These are phyloP conservation scores for Heliconius congener DNA, from an alignment of 1,140 invertebrate genomes.

Conservation along the genomic window DNA sequence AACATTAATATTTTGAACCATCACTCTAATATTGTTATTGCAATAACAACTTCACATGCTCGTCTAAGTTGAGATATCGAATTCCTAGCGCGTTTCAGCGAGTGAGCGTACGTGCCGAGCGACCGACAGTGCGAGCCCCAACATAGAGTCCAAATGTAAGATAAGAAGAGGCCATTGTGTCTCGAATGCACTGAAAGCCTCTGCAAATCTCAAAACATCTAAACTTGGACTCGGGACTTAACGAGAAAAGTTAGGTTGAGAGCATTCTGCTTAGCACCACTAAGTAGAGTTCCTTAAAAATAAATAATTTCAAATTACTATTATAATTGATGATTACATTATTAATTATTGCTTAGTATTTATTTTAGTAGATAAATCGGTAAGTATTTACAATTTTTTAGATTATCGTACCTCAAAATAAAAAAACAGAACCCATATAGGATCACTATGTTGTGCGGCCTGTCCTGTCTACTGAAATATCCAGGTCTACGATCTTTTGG, in stretches of 20 bases:
- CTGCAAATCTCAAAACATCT: neutral
- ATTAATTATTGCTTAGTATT: neutral
- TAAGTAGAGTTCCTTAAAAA: neutral
- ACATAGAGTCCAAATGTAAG: neutral
- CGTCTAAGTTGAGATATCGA: neutral
- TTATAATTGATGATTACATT: too few relatives aligned
- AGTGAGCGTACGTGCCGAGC: neutral
- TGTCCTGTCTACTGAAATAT: too few relatives aligned
- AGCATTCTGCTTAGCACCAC: neutral
- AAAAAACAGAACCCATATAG: too few relatives aligned
- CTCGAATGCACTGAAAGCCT: neutral
- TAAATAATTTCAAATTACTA: too few relatives aligned
- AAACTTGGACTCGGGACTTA: neutral
- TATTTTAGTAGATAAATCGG: neutral
- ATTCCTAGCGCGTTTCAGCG: neutral
- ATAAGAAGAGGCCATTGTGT: constrained; percentile 6
- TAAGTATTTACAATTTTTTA: neutral
- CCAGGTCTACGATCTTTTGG: too few relatives aligned
- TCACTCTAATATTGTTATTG: too few relatives aligned
- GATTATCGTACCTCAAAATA: too few relatives aligned
- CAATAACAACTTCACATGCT: too few relatives aligned
- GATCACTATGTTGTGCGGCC: too few relatives aligned
- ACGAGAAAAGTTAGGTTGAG: constrained; percentile 1
- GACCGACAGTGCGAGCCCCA: neutral
- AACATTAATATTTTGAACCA: too few relatives aligned